Evolutionary conservation across 2,113 vertebrate species (phyloP).

Genomic region (Gallinago paraguaiae): DNA sequence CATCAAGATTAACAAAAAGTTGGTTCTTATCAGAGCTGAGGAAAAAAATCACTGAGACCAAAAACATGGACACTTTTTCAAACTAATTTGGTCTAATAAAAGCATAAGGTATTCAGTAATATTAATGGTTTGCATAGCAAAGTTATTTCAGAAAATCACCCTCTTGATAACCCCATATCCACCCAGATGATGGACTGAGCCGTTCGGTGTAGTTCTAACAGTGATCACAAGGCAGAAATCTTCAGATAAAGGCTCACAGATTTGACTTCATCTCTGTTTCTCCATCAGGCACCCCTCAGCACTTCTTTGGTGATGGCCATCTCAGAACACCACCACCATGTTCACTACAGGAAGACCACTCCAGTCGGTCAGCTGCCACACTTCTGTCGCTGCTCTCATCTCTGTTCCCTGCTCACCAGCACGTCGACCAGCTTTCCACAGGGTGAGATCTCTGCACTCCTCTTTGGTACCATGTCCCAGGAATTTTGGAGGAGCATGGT

Average conservation of each 20-base stretch:
- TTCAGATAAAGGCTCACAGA: background rate
- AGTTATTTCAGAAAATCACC: background rate
- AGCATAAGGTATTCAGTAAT: background rate
- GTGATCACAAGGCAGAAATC: background rate
- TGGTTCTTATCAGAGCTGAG: background rate
- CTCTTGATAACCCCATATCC: background rate
- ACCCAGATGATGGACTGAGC: background rate
- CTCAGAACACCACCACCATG: accelerated
- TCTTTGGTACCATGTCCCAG: accelerated
- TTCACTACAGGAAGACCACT: background rate
- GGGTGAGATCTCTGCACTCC: accelerated
- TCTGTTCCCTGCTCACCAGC: background rate
- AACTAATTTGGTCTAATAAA: background rate
- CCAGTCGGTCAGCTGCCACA: background rate
- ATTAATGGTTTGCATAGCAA: background rate
- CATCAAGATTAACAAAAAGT: background rate
- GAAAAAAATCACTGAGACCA: background rate
- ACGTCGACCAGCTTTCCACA: accelerated
- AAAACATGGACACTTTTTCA: background rate
- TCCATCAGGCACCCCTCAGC: background rate
- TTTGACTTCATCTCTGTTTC: background rate
- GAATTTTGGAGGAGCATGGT: background rate
- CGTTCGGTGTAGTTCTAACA: background rate
- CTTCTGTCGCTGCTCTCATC: accelerated
- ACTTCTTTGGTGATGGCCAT: background rate